A percentile compares a stretch with the other conserved stretches of the same genome.
Evolutionary conservation across 92 coral and sea anemone genomes (phyloP).

Genomic region (Siderastrea siderea): DNA sequence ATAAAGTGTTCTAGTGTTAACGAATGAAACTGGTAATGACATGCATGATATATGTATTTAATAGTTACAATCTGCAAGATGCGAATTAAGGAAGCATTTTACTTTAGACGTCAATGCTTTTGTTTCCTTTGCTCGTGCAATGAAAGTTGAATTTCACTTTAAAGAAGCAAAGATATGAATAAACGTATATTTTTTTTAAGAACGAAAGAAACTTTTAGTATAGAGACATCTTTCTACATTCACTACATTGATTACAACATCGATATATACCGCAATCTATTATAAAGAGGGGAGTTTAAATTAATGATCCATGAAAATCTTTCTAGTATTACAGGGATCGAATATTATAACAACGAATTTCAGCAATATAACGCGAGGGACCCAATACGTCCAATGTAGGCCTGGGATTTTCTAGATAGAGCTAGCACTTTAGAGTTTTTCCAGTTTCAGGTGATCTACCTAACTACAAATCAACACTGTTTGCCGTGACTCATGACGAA

Average conservation of each 20-base stretch:
- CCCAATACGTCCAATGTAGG: neutral
- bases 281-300: neutral
- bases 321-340: neutral
- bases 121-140: too few relatives aligned
- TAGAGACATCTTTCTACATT: neutral
- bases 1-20: too few relatives aligned
- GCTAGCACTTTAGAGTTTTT: neutral
- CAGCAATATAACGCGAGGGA: neutral
- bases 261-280: neutral
- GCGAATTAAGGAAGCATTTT: neutral
- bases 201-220: neutral
- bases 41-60: neutral
- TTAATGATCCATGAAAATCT: neutral
- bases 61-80: neutral
- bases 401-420: too few relatives aligned
- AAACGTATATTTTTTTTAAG: too few relatives aligned
- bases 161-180: neutral
- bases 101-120: neutral
- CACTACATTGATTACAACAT: neutral
- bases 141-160: neutral
- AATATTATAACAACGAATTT: neutral
- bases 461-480: neutral
- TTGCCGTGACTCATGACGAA: too few relatives aligned
- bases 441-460: too few relatives aligned
- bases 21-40: too few relatives aligned